A percentile compares a stretch with the other conserved stretches of the same genome.
Evolutionary conservation across 2,888 invertebrate genomes (phyloP).

Genomic region (Cordylochernes scorpioides): DNA sequence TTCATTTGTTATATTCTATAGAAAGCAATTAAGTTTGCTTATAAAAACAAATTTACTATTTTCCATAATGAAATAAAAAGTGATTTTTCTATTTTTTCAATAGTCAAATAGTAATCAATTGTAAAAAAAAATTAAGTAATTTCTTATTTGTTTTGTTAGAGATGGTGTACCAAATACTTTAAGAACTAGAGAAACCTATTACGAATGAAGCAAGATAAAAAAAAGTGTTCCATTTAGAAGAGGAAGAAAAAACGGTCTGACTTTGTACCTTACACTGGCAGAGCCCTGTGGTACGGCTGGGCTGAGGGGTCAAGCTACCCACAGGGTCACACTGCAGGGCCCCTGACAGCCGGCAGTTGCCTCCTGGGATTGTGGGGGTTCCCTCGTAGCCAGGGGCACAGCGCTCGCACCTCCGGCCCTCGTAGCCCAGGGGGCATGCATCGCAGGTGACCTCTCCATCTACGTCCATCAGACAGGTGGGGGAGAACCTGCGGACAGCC

Average conservation of each 20-base stretch:
- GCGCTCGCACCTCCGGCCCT: conserved; percentile 43
- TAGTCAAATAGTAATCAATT: too few species aligned
- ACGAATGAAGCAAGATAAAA: conserved; percentile 1
- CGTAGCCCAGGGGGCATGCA: conserved; percentile 44
- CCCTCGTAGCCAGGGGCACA: conserved; percentile 55
- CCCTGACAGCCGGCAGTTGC: conserved; percentile 33
- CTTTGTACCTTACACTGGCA: conserved; percentile 43
- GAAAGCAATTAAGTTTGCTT: too few species aligned
- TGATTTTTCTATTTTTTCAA: too few species aligned
- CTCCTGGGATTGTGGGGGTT: conserved; percentile 45
- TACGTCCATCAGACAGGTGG: conserved; percentile 42
- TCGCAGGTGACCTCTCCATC: conserved; percentile 49
- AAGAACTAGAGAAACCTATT: background rate
- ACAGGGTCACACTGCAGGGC: conserved; percentile 36
- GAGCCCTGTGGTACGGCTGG: conserved; percentile 29
- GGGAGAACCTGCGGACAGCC: conserved; percentile 34
- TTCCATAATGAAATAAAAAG: too few species aligned
- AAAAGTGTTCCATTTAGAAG: conserved; percentile 5
- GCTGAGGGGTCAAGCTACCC: conserved; percentile 34
- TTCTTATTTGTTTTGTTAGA: too few species aligned
- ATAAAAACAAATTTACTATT: too few species aligned
- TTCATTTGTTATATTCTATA: too few species aligned
- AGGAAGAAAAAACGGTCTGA: background rate
- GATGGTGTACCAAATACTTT: too few species aligned
- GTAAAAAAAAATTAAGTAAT: too few species aligned